phyloP scores from a whole-genome alignment of 53 echinoderm and acorn worm genomes.

The Hippasteria phrygiana region DNA sequence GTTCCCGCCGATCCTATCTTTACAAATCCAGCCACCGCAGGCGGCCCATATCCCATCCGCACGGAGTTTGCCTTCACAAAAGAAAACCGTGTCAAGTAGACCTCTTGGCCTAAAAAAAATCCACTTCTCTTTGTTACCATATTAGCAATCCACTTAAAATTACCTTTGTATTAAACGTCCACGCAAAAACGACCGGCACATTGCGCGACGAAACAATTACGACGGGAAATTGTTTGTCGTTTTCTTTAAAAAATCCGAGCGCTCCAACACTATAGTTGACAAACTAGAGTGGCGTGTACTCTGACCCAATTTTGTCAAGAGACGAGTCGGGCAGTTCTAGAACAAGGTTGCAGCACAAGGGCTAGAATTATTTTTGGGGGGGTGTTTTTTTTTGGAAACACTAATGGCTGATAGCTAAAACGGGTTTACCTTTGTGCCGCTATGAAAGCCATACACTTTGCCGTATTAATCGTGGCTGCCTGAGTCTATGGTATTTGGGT shows the following conservation, averaged over 20 bases:
- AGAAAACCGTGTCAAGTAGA: slow-evolving; percentile 49
- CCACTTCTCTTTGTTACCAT: not conserved
- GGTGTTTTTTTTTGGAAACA: not conserved
- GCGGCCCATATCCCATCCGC: not conserved
- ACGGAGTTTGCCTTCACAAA: slow-evolving; percentile 7
- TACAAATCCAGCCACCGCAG: slow-evolving; percentile 7
- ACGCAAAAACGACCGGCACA: not conserved
- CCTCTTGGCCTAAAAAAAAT: slow-evolving; percentile 18
- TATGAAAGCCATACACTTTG: not conserved
- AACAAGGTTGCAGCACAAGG: slow-evolving; percentile 42
- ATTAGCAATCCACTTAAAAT: slow-evolving; percentile 11
- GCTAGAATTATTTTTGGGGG: not conserved
- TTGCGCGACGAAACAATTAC: not conserved
- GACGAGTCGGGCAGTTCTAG: not conserved
- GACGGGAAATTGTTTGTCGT: not conserved
- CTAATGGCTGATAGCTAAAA: not conserved
- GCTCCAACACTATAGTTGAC: not conserved
- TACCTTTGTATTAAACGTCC: slow-evolving; percentile 34
- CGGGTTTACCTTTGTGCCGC: slow-evolving; percentile 5
- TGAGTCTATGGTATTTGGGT: too few relatives aligned
- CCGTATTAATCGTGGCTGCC: not conserved
- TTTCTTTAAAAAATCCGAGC: not conserved
- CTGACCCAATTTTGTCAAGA: slow-evolving; percentile 34
- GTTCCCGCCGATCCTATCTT: not conserved
- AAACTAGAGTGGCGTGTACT: slow-evolving; percentile 3